These are phyloP conservation scores for Metellina segmentata DNA, from an alignment of 2,888 invertebrate genomes.

Conservation along the genomic window DNA sequence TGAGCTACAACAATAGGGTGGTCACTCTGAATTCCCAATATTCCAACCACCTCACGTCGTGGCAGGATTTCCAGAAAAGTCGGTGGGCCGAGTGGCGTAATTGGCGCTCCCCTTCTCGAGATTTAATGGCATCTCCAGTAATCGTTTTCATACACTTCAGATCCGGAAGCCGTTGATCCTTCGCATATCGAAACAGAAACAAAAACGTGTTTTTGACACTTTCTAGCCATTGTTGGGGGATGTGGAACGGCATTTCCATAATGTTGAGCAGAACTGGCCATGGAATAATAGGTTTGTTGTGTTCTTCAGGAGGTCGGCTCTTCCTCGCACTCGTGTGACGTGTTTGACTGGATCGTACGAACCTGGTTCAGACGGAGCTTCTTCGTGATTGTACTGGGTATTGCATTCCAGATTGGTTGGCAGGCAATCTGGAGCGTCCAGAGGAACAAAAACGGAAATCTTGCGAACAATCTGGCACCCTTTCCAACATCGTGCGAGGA, in stretches of 20 bases:
- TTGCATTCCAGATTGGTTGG: neutral
- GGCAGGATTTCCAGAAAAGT: slow-evolving; percentile 14
- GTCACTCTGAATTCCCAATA: slow-evolving; percentile 7
- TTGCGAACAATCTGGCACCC: neutral
- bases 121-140: slow-evolving; percentile 35
- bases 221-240: slow-evolving; percentile 63
- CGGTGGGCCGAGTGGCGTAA: slow-evolving; percentile 34
- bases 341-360: slow-evolving; percentile 36
- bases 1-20: slow-evolving; percentile 24
- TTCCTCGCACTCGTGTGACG: slow-evolving; percentile 42
- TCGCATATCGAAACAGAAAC: slow-evolving; percentile 2
- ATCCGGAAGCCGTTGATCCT: slow-evolving; percentile 51
- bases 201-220: slow-evolving; percentile 70
- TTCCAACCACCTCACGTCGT: slow-evolving; percentile 64
- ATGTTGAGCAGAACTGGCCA: slow-evolving; percentile 35
- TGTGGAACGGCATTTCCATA: slow-evolving; percentile 69
- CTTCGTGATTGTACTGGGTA: neutral
- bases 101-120: slow-evolving; percentile 38
- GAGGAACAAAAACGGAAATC: neutral
- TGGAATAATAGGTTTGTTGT: slow-evolving; percentile 34
- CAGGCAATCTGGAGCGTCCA: neutral
- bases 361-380: neutral
- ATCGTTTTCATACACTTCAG: slow-evolving; percentile 17
- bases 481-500: neutral
- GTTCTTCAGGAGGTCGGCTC: neutral